Conservation (phyloP, 2,888 invertebrate genomes). For the Brenthis daphne region DNA sequence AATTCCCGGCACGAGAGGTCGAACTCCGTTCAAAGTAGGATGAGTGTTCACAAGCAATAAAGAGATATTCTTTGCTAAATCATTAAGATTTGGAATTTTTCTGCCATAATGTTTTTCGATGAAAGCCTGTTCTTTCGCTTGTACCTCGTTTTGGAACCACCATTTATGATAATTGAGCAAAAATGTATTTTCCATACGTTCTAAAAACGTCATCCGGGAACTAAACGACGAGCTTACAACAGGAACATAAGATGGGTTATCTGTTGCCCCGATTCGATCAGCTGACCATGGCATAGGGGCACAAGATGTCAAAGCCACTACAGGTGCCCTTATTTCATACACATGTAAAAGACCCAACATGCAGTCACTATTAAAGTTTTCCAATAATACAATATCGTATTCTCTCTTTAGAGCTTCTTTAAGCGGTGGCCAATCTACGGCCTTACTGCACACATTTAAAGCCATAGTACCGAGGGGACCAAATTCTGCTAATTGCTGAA, state of each 20-base stretch:
- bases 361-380: slow-evolving; percentile 85
- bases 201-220: slow-evolving; percentile 73
- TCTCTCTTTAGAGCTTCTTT: slow-evolving; percentile 61
- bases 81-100: slow-evolving; percentile 7
- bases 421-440: slow-evolving; percentile 64
- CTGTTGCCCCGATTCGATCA: slow-evolving; percentile 40
- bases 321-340: slow-evolving; percentile 77
- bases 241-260: slow-evolving; percentile 74
- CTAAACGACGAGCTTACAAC: slow-evolving; percentile 74
- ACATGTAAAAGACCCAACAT: slow-evolving; percentile 83
- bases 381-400: slow-evolving; percentile 84
- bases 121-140: slow-evolving; percentile 61
- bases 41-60: slow-evolving; percentile 3
- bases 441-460: slow-evolving; percentile 59
- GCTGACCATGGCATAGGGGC: slow-evolving; percentile 81
- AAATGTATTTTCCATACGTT: slow-evolving; percentile 71
- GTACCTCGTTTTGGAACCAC: slow-evolving; percentile 62
- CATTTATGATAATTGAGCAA: slow-evolving; percentile 54
- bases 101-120: slow-evolving; percentile 50
- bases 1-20: slow-evolving; percentile 71
- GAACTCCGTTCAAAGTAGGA: slow-evolving; percentile 4
- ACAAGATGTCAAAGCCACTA: slow-evolving; percentile 81
- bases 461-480: slow-evolving; percentile 60
- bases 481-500: slow-evolving; percentile 55
- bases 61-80: slow-evolving; percentile 1